Conservation (phyloP, 2,797 vertebrate genomes). For the Pteronotus mesoamericanus region DNA sequence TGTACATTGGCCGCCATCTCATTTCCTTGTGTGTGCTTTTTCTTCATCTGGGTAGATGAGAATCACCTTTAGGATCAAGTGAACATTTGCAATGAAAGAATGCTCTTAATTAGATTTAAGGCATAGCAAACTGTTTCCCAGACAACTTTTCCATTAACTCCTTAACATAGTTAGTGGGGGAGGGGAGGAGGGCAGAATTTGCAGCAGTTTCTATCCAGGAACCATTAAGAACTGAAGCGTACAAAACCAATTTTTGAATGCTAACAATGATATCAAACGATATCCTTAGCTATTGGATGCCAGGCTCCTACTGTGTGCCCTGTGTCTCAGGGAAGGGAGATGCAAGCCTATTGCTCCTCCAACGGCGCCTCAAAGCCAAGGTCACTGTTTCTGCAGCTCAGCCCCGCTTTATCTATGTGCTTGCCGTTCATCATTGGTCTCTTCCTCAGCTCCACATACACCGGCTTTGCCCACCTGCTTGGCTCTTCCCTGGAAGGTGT, state of each 20-base stretch:
- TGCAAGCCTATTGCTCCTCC: not conserved
- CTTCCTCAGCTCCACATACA: not conserved
- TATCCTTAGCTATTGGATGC: not conserved
- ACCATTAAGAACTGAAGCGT: not conserved
- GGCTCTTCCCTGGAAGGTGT: not conserved
- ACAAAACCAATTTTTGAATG: not conserved
- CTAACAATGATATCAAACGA: not conserved
- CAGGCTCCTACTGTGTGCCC: not conserved
- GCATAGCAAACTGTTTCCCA: not conserved
- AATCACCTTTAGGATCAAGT: not conserved
- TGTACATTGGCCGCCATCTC: not conserved
- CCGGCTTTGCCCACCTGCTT: not conserved
- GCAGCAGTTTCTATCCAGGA: not conserved
- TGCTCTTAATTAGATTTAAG: constrained; percentile 8
- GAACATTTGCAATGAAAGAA: not conserved
- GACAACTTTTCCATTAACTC: not conserved
- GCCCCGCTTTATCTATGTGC: not conserved
- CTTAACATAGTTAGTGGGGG: not conserved
- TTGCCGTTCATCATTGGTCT: not conserved
- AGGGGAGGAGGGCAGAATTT: not conserved
- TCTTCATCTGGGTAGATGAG: not conserved
- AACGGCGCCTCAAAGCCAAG: not conserved
- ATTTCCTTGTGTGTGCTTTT: not conserved
- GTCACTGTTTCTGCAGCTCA: not conserved
- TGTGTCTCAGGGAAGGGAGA: not conserved